phyloP scores from a whole-genome alignment of 30 jellyfish, hydroid and myxozoan genomes.

The Nemopilema nomurai region DNA sequence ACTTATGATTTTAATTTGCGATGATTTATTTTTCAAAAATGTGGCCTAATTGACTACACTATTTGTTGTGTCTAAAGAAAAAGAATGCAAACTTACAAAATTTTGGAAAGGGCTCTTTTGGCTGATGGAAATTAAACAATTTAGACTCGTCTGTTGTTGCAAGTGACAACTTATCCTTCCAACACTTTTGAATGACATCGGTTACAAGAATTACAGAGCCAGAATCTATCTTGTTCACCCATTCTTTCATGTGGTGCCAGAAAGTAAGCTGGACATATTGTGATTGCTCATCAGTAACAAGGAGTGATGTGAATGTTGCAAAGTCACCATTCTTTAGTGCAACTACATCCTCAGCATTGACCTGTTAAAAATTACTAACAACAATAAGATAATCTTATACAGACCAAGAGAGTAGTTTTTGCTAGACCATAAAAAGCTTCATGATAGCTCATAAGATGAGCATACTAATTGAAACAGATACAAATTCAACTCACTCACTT shows the following conservation, averaged over 20 bases:
- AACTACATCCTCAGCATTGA: conserved; percentile 16
- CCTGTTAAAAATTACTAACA: conserved; percentile 1
- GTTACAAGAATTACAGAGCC: conserved; percentile 36
- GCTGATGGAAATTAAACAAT: conserved; percentile 15
- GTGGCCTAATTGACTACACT: no score
- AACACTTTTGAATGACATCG: conserved; percentile 16
- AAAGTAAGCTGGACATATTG: conserved; percentile 34
- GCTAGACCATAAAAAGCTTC: no score
- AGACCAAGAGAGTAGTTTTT: no score
- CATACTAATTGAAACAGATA: no score
- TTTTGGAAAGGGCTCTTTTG: conserved; percentile 15
- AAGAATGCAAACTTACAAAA: neutral
- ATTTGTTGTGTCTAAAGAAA: neutral
- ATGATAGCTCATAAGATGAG: no score
- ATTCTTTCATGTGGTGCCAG: conserved; percentile 30
- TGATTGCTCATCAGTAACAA: conserved; percentile 11
- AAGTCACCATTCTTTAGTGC: conserved; percentile 9
- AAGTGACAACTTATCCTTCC: conserved; percentile 24
- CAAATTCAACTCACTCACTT: no score
- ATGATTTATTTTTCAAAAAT: no score
- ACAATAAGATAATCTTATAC: no score
- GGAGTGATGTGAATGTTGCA: neutral
- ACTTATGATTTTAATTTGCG: no score
- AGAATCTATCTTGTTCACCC: conserved; percentile 8
- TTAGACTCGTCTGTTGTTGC: conserved; percentile 35